Conservation (phyloP, 1,140 invertebrate genomes). For the Penaeus japonicus region DNA sequence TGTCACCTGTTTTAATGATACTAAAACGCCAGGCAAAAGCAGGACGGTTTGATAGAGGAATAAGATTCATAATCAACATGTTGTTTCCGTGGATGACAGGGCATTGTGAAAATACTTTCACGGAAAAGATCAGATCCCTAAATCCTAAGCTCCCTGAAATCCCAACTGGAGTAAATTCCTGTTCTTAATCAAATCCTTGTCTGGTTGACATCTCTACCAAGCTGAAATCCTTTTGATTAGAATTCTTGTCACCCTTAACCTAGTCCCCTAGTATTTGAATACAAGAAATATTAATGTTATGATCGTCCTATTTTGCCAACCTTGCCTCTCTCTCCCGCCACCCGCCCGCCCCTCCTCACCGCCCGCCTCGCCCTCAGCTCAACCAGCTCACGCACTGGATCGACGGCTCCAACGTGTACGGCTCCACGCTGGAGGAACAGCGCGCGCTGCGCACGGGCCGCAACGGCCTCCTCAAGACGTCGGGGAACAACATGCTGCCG, state of each 20-base stretch:
- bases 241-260: no score
- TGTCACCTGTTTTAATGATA: not conserved
- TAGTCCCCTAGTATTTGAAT: no score
- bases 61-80: not conserved
- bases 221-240: no score
- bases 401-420: constrained; percentile 68
- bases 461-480: constrained; percentile 61
- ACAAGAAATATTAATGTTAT: no score
- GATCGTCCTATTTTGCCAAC: no score
- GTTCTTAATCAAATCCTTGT: no score
- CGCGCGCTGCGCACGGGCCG: constrained; percentile 62
- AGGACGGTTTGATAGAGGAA: not conserved
- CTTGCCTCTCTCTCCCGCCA: not conserved
- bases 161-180: no score
- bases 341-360: not conserved
- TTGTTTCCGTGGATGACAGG: not conserved
- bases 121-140: no score
- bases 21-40: not conserved
- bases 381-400: constrained; percentile 68
- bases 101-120: not conserved
- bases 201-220: no score
- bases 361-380: constrained; percentile 61
- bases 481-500: constrained; percentile 36
- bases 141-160: no score
- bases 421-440: constrained; percentile 67